Evolutionary conservation across 2,888 invertebrate species (phyloP).

Genomic region (Leucoma salicis): DNA sequence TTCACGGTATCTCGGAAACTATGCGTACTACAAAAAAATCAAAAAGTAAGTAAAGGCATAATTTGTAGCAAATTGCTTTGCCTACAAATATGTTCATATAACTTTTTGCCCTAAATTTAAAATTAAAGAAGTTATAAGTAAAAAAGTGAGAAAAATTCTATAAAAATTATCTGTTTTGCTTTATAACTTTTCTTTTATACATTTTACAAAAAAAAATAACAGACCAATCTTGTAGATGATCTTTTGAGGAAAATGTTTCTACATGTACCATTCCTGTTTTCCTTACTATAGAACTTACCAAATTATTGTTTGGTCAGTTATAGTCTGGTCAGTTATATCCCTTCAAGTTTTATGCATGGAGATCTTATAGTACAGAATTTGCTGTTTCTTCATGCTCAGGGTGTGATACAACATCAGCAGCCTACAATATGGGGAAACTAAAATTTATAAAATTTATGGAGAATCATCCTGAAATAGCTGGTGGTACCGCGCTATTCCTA

Average conservation of each 20-base stretch:
- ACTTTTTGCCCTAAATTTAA: background rate
- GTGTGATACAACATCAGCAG: too few species aligned
- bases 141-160: background rate
- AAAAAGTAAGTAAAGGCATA: too few species aligned
- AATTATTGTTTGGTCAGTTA: too few species aligned
- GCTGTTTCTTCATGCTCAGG: too few species aligned
- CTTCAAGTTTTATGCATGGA: too few species aligned
- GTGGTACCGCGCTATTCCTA: slow-evolving; percentile 4
- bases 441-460: too few species aligned
- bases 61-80: slow-evolving; percentile 1
- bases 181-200: background rate
- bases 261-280: too few species aligned
- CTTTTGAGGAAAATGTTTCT: background rate
- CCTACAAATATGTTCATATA: background rate
- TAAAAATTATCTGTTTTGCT: background rate
- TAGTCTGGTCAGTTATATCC: too few species aligned
- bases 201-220: background rate
- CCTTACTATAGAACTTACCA: background rate
- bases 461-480: background rate
- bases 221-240: background rate
- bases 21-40: too few species aligned
- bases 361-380: too few species aligned
- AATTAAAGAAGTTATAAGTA: background rate
- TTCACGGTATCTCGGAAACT: too few species aligned
- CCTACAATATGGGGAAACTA: background rate